phyloP scores from a whole-genome alignment of 2,113 vertebrate species.

The Canis aureus region DNA sequence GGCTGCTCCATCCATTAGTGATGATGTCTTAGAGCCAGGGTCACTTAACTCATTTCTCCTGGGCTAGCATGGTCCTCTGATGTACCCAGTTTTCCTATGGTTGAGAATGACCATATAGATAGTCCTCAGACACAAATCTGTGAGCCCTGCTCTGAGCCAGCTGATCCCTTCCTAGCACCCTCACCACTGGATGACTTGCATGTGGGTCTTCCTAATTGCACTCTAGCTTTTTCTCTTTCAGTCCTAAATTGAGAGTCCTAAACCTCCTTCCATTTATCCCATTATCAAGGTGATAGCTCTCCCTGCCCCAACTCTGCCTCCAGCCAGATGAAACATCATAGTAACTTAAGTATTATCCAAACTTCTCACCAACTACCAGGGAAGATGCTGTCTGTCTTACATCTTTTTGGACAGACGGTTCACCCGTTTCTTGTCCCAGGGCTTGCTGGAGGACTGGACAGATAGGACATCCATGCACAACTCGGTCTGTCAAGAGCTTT shows the following conservation, averaged over 20 bases:
- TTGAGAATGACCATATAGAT: background rate
- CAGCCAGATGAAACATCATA: background rate
- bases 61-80: background rate
- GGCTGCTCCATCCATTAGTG: background rate
- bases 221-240: background rate
- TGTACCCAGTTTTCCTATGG: background rate
- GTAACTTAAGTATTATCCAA: background rate
- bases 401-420: background rate
- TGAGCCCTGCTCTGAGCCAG: background rate
- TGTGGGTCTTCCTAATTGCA: background rate
- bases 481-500: background rate
- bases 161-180: background rate
- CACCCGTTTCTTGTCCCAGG: constrained; percentile 12
- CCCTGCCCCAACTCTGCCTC: background rate
- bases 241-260: background rate
- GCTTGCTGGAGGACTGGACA: background rate
- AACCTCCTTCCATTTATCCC: background rate
- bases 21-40: background rate
- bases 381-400: background rate
- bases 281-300: background rate
- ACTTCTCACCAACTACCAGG: background rate
- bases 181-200: background rate
- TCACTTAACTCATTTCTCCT: background rate
- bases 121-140: background rate
- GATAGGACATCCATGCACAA: background rate